Evolutionary conservation across 2,888 invertebrate species (phyloP), one percentile per base, ranked within the genome.

Genomic region (Psylliodes chrysocephalus): DNA sequence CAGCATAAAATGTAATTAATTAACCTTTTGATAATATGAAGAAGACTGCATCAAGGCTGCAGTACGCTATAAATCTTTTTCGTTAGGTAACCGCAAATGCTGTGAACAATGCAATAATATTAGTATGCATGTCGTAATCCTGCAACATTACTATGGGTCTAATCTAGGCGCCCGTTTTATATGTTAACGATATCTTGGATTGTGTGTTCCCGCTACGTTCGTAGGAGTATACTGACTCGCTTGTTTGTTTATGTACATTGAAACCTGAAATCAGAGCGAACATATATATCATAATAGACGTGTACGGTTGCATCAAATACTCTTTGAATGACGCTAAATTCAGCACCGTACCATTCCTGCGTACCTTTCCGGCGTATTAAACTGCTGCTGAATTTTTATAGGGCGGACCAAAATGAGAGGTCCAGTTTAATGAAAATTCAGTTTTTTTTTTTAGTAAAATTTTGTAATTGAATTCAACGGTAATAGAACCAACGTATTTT

Each of bases 121-220:
- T 60, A 60, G 55, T 18, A 60, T 55, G 30, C 60, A 54, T 28
- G 18, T 64, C 63, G 54, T 64, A 64, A 64, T 59, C 64, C 53
- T 38, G 47, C 19, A 57, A 62, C 56, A 57, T 57, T 63, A 57
- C 42, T 52, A 25, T 19, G 30, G 30, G 56, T 19, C 46, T 57
- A 47, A 57, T 57, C 56, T 30, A 17, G 25, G 46, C 19, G 56
- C 46, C 19, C 15, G 35, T 22, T 57, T 54, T 47, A 14, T 19
- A 47, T 47, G 56, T 42, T 47, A 15, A 33, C 33, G 47, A 57
- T 57, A 57, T 54, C 54, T 40, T 42, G 40, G 12, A 25, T 54
- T 54, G 12, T 52, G 6, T 30, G 35, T 19, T 35, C 38, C 38
- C 18, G 22, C 46, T 44, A 6, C 17, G 3, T n/a, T 17, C 4